Evolutionary conservation across 2,113 vertebrate species (phyloP), one percentile per base, ranked within the genome.

Genomic region (Desmodus rotundus): DNA sequence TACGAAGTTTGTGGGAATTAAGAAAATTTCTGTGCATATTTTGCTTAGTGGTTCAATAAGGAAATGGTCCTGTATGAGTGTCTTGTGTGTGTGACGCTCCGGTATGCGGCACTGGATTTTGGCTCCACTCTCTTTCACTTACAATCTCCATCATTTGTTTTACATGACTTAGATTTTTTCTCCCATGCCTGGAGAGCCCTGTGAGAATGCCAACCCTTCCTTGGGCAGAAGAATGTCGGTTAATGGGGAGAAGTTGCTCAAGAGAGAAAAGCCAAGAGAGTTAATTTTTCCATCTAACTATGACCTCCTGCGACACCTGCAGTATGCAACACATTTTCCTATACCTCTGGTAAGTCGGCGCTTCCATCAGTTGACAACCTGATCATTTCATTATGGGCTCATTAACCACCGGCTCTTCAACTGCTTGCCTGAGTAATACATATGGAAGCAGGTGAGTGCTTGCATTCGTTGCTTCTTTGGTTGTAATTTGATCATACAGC

Each of bases 111-210:
- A 3, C 11, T 54, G 1, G 22, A 70, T 76, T 90, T 95, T 76
- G 24, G 13, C 83, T 63, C 83, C 63, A 0, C 0, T 14, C 47
- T 74, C 58, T 96, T 91, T 82, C 92, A 95, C 97, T 98, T 97
- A 96, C 92, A 93, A 93, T 90, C 89, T 97, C 94, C 94, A 96
- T 90, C 16, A 0, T 98, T 98, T 98, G 82, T 98, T 98, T 98
- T 97, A 97, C 97, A 96, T 98, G 98, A 93, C 97, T 97, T 97
- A 99, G 98, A 98, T 98, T 86, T 99, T 98, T 96, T 98, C 98
- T 97, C 98, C 97, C 28, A 97, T 98, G 96, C 98, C 98, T 95
- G 98, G 98, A 95, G 98, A 98, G 38, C 67, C 98, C 91, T 98
- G 98, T 93, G 98, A 98, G 97, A 98, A 95, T 31, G 54, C 84